A percentile compares a stretch with the other conserved stretches of the same genome.
Evolutionary conservation across 2,113 vertebrate species (phyloP).

Genomic region (Tragelaphus strepsiceros): DNA sequence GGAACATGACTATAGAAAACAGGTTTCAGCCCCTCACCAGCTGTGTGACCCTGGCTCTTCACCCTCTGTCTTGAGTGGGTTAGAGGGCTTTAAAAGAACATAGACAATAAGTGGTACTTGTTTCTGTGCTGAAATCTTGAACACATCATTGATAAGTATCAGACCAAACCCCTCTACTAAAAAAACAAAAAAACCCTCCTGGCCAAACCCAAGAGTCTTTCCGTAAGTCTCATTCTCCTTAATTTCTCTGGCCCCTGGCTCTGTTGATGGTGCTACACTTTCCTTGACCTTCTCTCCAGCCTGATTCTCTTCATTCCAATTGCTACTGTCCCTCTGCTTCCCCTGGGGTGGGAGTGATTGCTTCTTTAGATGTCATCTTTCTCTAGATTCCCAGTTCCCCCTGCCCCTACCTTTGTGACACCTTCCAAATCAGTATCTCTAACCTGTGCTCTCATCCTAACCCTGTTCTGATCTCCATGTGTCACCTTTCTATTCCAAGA

Average conservation of each 20-base stretch:
- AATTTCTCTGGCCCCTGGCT: background rate
- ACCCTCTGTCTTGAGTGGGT: background rate
- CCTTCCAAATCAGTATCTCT: background rate
- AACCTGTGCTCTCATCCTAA: background rate
- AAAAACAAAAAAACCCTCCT: background rate
- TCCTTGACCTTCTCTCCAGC: background rate
- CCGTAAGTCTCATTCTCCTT: background rate
- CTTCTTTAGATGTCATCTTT: background rate
- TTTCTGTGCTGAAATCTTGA: background rate
- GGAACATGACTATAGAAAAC: background rate
- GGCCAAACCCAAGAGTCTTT: background rate
- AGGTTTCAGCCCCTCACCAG: background rate
- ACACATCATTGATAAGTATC: background rate
- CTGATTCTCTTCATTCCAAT: background rate
- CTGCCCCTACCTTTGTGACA: too few relatives aligned
- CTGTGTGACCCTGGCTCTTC: background rate
- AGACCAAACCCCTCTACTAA: background rate
- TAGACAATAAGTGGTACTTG: background rate
- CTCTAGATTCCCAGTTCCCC: too few relatives aligned
- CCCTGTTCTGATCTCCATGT: background rate
- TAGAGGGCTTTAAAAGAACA: background rate
- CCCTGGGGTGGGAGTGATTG: fast-evolving
- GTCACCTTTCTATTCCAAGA: background rate
- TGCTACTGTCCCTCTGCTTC: background rate
- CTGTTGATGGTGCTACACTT: fast-evolving